Evolutionary conservation across 1,140 invertebrate species (phyloP).

Genomic region (Maniola jurtina): DNA sequence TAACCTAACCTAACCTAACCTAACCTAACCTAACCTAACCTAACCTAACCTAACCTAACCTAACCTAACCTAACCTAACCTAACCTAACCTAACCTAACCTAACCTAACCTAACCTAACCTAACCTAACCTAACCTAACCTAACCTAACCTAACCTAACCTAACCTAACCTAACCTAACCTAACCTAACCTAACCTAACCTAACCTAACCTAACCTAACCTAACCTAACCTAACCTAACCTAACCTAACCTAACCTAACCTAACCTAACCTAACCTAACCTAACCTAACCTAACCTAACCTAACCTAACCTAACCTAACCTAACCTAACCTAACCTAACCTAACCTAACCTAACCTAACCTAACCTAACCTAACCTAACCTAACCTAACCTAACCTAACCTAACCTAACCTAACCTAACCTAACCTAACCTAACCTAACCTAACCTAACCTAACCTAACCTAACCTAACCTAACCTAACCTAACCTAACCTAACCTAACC

Average conservation of each 20-base stretch:
- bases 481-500: too few species aligned
- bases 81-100: slow-evolving; percentile 19
- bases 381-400: too few species aligned
- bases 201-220: slow-evolving; percentile 16
- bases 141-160: slow-evolving; percentile 31
- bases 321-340: slow-evolving; percentile 29
- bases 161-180: slow-evolving; percentile 25
- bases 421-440: too few species aligned
- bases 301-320: slow-evolving; percentile 8
- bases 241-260: slow-evolving; percentile 2
- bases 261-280: slow-evolving; percentile 10
- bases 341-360: slow-evolving; percentile 26
- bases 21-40: slow-evolving; percentile 12
- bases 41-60: slow-evolving; percentile 1
- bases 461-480: too few species aligned
- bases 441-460: too few species aligned
- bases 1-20: slow-evolving; percentile 14
- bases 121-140: slow-evolving; percentile 25
- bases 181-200: slow-evolving; percentile 22
- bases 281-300: slow-evolving; percentile 16
- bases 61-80: slow-evolving; percentile 1
- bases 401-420: too few species aligned
- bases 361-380: slow-evolving; percentile 28
- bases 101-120: slow-evolving; percentile 28
- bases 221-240: slow-evolving; percentile 18